Evolutionary conservation across 2,888 invertebrate species (phyloP).

Genomic region (Xylota sylvarum): DNA sequence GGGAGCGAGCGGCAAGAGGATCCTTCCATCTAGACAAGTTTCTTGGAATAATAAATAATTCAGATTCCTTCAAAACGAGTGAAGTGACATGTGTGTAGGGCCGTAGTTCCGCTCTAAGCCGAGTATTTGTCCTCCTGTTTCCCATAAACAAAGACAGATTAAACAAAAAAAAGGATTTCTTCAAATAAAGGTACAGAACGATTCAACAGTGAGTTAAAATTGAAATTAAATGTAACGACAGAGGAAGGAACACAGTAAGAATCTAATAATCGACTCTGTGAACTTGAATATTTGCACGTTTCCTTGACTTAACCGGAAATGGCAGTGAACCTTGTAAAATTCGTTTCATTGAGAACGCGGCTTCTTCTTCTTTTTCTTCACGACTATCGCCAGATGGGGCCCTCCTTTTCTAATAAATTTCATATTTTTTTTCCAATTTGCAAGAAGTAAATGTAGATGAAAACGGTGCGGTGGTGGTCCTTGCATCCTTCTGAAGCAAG

Average conservation of each 20-base stretch:
- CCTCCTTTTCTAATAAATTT: constrained; percentile 18
- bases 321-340: constrained; percentile 31
- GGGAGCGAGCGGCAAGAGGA: background rate
- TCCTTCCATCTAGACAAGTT: constrained; percentile 30
- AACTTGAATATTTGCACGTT: constrained; percentile 13
- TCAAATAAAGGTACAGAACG: background rate
- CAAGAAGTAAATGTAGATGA: background rate
- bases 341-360: constrained; percentile 9
- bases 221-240: constrained; percentile 1
- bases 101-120: background rate
- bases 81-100: constrained; percentile 5
- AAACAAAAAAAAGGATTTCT: background rate
- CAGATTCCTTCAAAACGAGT: constrained; percentile 26
- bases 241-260: constrained; percentile 6
- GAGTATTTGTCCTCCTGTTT: background rate
- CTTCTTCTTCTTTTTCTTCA: background rate
- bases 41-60: constrained; percentile 40
- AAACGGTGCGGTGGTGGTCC: background rate
- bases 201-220: constrained; percentile 19
- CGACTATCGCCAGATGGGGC: background rate
- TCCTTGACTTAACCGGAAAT: constrained; percentile 11
- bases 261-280: constrained; percentile 46
- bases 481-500: constrained; percentile 4
- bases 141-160: constrained; percentile 19
- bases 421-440: constrained; percentile 17